Evolutionary conservation across 2,113 vertebrate genomes (phyloP), one percentile per base, ranked within the genome.

Genomic region (Cygnus buccinator): DNA sequence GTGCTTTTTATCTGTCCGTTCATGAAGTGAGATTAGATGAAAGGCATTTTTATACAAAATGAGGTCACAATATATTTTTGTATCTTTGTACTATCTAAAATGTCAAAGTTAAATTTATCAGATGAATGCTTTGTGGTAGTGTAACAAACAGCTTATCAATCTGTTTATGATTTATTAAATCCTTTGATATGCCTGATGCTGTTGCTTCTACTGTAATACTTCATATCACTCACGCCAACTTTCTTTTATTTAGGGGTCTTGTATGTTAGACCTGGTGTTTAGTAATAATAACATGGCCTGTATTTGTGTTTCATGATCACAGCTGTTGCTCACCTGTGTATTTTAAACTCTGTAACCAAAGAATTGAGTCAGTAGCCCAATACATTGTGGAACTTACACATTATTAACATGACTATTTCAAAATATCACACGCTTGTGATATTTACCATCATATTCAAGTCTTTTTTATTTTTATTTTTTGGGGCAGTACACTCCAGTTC

Each of bases 321-420:
- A 95, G 94, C 88, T 94, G 95, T 97, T 93, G 85, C 94, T 97
- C 95, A 80, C 29, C 58, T 54, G 20, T 94, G 72, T 67, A 2
- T 77, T 91, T 91, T 84, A 90, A 97, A 89, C 11, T 22, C 28
- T 43, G 5, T 61, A 86, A 89, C 97, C 97, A 94, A 16, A 65
- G 59, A 80, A 96, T 95, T 83, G 63, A 90, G 66, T 95, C 94
- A 91, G 62, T 68, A 96, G 46, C 95, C 48, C 65, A 81, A 31
- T 26, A n/a, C 95, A 79, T 91, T 84, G n/a, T 50, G 44, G 43
- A 76, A 67, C 14, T 61, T 86, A 50, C 44, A 66, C 23, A 31
- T 41, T 37, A 25, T 44, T 80, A 41, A 14, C 25, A 28, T 18
- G 18, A 37, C 14, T 50, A 10, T 11, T 87, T 33, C 3, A 77